Percentiles rank a stretch among this genome's conserved stretches.
These are phyloP conservation scores for Trachythela sp. DNA, from an alignment of 64 coral and sea anemone species.

Conservation along the genomic window DNA sequence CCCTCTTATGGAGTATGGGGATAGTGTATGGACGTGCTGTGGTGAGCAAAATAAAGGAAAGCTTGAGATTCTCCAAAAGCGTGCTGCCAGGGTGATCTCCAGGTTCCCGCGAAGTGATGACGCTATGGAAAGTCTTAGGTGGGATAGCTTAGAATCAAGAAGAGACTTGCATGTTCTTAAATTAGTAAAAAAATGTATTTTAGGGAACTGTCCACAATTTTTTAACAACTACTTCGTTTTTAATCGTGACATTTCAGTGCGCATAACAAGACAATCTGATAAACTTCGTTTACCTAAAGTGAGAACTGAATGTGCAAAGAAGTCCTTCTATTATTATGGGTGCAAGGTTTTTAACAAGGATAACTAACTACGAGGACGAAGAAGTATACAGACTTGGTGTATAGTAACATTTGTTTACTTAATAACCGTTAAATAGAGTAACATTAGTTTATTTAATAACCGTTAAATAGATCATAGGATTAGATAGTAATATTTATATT, in stretches of 20 bases:
- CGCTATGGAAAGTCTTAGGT: constrained; percentile 34
- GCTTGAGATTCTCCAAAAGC: not conserved
- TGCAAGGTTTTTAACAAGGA: not conserved
- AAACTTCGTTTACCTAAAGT: not conserved
- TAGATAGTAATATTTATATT: not conserved
- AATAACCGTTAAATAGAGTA: not conserved
- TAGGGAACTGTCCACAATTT: constrained; percentile 37
- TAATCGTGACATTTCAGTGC: not conserved
- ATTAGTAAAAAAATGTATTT: constrained; percentile 49
- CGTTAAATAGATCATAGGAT: not conserved
- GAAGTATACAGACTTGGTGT: no score
- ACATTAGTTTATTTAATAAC: not conserved
- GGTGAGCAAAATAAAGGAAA: no score
- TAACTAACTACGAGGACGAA: not conserved
- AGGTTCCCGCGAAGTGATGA: not conserved
- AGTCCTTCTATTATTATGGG: not conserved
- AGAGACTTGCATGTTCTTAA: constrained; percentile 12
- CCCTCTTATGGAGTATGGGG: no score
- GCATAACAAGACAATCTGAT: not conserved
- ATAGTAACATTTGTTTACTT: not conserved
- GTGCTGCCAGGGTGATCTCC: constrained; percentile 10
- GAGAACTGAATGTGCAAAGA: not conserved
- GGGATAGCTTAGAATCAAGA: constrained; percentile 26
- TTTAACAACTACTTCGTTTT: constrained; percentile 41
- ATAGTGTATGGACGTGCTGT: no score